Percentiles rank a stretch among this genome's conserved stretches.
Conservation (phyloP, 2,888 invertebrate genomes). For the Pelosia muscerda region DNA sequence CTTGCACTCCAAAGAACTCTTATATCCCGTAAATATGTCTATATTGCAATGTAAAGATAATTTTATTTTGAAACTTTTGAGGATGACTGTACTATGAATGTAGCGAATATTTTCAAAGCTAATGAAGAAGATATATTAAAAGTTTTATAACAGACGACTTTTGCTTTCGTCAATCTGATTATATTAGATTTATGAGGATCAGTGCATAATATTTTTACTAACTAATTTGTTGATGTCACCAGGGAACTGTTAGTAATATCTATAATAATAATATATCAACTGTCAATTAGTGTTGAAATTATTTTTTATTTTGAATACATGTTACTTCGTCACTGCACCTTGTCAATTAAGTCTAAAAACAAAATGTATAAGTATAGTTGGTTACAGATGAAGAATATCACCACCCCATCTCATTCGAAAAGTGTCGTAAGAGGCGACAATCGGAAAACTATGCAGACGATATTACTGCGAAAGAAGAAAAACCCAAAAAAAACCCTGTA, state of each 20-base stretch:
- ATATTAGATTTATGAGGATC: constrained; percentile 1
- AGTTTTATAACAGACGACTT: not conserved
- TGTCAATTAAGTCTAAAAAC: no score
- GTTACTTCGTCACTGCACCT: not conserved
- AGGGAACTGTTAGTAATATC: not conserved
- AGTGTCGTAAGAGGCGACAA: no score
- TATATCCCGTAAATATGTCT: no score
- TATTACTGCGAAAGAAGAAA: no score
- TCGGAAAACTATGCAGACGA: no score
- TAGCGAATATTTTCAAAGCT: not conserved
- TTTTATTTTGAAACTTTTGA: not conserved
- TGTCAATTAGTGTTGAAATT: not conserved
- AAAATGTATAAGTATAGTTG: no score
- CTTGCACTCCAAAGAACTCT: not conserved
- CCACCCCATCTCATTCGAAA: no score
- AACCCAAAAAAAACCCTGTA: no score
- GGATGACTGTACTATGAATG: not conserved
- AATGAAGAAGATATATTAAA: not conserved
- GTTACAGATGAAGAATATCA: no score
- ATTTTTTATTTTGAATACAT: not conserved
- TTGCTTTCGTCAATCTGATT: not conserved
- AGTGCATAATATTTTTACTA: not conserved
- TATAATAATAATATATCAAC: not conserved
- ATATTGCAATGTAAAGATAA: not conserved
- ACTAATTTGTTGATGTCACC: constrained; percentile 9